Conservation (phyloP, 2,888 invertebrate species). For the Cataglyphis livida region DNA sequence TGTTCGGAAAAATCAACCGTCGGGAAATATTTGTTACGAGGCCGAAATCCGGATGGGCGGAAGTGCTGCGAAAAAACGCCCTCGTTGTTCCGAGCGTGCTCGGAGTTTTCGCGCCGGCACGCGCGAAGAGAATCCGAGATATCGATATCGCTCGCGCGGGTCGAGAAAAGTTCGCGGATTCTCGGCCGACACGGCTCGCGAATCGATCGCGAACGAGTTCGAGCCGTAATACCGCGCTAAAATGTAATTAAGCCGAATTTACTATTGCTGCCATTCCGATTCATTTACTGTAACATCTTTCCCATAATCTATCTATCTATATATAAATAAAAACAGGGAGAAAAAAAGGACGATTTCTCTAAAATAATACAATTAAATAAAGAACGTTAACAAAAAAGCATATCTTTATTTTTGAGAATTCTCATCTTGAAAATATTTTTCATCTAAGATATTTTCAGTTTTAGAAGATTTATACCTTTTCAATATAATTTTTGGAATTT, state of each 20-base stretch:
- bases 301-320: not conserved
- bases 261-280: not conserved
- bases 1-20: slow-evolving; percentile 29
- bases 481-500: not conserved
- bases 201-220: slow-evolving; percentile 40
- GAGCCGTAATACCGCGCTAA: slow-evolving; percentile 3
- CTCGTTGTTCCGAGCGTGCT: slow-evolving; percentile 1
- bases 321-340: not conserved
- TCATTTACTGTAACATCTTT: not conserved
- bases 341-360: not conserved
- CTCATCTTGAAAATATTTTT: not conserved
- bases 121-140: slow-evolving; percentile 15
- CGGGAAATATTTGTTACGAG: not conserved
- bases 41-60: not conserved
- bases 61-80: not conserved
- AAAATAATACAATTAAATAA: not conserved
- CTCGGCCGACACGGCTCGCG: slow-evolving; percentile 6
- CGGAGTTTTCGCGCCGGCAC: slow-evolving; percentile 22
- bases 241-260: slow-evolving; percentile 33
- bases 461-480: not conserved
- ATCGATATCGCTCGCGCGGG: slow-evolving; percentile 26
- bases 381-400: not conserved
- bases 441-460: not conserved
- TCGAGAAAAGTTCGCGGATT: slow-evolving; percentile 18
- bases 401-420: not conserved